phyloP scores from a whole-genome alignment of 2,113 vertebrate genomes.

The Mirza zaza region DNA sequence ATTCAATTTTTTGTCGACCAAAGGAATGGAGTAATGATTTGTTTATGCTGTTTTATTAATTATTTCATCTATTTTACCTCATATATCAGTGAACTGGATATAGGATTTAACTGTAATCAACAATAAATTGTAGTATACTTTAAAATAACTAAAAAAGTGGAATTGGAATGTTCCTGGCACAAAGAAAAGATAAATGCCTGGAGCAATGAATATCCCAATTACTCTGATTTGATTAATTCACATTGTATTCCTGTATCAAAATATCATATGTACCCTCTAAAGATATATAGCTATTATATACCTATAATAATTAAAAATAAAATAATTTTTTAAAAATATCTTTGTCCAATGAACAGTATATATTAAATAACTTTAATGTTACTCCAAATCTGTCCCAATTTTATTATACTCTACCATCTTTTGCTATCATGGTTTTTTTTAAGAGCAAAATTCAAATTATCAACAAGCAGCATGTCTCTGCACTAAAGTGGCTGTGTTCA shows the following conservation, averaged over 20 bases:
- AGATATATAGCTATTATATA: too few relatives aligned
- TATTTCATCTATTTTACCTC: background rate
- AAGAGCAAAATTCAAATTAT: background rate
- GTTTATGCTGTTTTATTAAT: background rate
- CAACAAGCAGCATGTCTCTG: background rate
- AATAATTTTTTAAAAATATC: background rate
- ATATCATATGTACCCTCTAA: too few relatives aligned
- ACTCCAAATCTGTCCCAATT: background rate
- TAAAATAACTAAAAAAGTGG: too few relatives aligned
- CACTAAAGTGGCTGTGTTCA: background rate
- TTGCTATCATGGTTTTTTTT: background rate
- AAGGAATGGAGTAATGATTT: background rate
- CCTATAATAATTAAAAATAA: too few relatives aligned
- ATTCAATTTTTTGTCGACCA: background rate
- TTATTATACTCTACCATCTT: background rate
- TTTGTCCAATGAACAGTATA: background rate
- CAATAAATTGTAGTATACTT: too few relatives aligned
- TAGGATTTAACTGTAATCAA: background rate
- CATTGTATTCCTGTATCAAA: too few relatives aligned
- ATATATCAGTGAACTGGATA: background rate
- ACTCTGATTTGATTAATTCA: too few relatives aligned
- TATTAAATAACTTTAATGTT: background rate
- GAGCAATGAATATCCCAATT: too few relatives aligned
- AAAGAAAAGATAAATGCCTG: too few relatives aligned
- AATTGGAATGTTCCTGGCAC: too few relatives aligned